Evolutionary conservation across 2,113 vertebrate species (phyloP).

Genomic region (Sapayoa aenigma): DNA sequence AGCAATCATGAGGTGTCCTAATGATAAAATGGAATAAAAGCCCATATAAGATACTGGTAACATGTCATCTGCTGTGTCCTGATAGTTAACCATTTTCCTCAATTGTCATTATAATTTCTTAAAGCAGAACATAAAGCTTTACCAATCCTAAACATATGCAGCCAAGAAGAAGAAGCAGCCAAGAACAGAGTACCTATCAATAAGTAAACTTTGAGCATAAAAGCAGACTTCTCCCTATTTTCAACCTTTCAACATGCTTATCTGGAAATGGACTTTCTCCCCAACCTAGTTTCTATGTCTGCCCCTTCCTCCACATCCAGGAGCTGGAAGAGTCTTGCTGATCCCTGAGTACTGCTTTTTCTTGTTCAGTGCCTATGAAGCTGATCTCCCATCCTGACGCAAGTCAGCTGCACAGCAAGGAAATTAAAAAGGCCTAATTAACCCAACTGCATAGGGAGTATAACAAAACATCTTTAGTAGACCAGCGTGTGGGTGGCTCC

Average conservation of each 20-base stretch:
- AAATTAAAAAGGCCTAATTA: background rate
- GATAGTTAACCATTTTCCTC: background rate
- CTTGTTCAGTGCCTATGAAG: background rate
- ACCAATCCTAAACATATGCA: background rate
- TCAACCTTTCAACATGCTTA: constrained; percentile 3
- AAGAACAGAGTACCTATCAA: background rate
- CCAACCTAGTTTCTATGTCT: background rate
- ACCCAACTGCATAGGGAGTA: background rate
- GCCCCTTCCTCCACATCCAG: background rate
- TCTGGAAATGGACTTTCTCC: constrained; percentile 21
- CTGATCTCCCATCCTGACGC: background rate
- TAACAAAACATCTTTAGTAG: background rate
- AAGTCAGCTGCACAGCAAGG: background rate
- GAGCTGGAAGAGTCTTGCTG: background rate
- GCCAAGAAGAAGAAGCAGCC: background rate
- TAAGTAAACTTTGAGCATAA: background rate
- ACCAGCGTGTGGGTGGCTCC: rapidly evolving
- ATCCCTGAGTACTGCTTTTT: background rate
- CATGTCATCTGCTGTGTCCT: background rate
- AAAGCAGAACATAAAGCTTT: background rate
- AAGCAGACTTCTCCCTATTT: background rate
- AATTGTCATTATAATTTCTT: background rate
- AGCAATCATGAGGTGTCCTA: background rate
- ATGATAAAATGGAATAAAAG: background rate
- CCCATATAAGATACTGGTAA: background rate